Conservation (phyloP, 2,888 invertebrate genomes). For the Dicranocentrus wangi region DNA sequence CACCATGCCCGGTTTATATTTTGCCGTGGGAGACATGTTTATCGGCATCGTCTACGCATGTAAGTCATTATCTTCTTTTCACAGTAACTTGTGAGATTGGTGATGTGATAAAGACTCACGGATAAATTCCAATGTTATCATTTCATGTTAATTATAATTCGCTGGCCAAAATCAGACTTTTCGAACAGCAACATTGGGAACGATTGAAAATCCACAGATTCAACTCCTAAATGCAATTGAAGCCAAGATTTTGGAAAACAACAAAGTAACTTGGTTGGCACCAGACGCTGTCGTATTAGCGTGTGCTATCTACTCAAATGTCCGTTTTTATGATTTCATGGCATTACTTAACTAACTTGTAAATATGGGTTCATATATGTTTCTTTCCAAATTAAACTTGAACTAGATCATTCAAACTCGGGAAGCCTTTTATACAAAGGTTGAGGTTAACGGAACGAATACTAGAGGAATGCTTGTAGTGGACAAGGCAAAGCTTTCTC, state of each 20-base stretch:
- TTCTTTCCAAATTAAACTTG: no score
- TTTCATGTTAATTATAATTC: no score
- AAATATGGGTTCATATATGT: background rate
- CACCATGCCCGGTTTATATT: constrained; percentile 78
- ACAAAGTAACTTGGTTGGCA: constrained; percentile 65
- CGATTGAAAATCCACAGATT: constrained; percentile 75
- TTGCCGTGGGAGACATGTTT: constrained; percentile 83
- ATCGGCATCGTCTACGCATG: constrained; percentile 69
- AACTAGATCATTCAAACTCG: constrained; percentile 63
- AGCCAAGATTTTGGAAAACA: constrained; percentile 57
- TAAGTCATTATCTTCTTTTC: constrained; percentile 17
- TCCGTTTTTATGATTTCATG: constrained; percentile 35
- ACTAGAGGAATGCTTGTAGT: constrained; percentile 82
- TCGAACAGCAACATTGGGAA: constrained; percentile 77
- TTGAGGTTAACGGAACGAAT: constrained; percentile 79
- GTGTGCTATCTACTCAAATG: constrained; percentile 65
- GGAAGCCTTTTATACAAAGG: constrained; percentile 75
- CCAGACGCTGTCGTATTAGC: constrained; percentile 70
- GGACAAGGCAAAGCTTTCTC: constrained; percentile 74
- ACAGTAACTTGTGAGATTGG: no score
- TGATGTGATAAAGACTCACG: no score
- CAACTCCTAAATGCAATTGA: constrained; percentile 78
- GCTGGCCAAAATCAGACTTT: no score
- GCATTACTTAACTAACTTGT: background rate
- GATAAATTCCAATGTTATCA: no score